Base-by-base conservation (phyloP, 2,888 invertebrate species). In the Leptopterna dolabrata region DNA sequence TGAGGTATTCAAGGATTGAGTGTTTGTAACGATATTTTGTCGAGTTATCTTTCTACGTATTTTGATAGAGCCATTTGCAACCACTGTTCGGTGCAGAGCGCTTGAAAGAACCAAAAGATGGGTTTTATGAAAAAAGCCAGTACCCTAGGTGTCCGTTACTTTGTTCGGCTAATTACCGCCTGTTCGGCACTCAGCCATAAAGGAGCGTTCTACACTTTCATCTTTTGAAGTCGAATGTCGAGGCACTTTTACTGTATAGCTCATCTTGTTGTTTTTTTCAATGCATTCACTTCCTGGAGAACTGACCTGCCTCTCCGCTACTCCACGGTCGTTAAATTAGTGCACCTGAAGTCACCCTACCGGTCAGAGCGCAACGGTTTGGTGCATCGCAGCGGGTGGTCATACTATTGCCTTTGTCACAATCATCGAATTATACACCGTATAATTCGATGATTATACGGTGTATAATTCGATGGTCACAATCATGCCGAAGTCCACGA, bases 151-250 rank as follows among this genome's bases (percentile, higher is more conserved):
- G 63, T 63, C 63, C 19, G 51, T 63, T 63, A 11, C n/a, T 24
- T 24, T 6, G 63, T n/a, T 63, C 11, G 24, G 27, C 41, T 73
- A 73, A 73, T 73, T 73, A 73, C 73, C 36, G 73, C 36, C 36
- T 36, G n/a, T 73, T 73, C 73, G 73, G 73, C 78, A 45, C 43
- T 78, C 78, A 81, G 55, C 80, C 51, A 80, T 47, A 80, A 9
- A 43, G 43, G 1, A 24, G 29, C 51, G 55, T 1, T 30, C 27
- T 81, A 51, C 81, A 81, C 81, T 81, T 81, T 81, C 81, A 81
- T 81, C 81, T 81, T 47, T 81, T 36, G 81, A 81, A 81, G 55
- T 81, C 81, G 81, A 81, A 81, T 55, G 81, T 81, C 81, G 27
- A 51, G 81, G 27, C 81, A 51, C 81, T 81, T 81, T 81, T 81